Conservation (phyloP, 2,113 vertebrate genomes). For the Cheirogaleus medius region DNA sequence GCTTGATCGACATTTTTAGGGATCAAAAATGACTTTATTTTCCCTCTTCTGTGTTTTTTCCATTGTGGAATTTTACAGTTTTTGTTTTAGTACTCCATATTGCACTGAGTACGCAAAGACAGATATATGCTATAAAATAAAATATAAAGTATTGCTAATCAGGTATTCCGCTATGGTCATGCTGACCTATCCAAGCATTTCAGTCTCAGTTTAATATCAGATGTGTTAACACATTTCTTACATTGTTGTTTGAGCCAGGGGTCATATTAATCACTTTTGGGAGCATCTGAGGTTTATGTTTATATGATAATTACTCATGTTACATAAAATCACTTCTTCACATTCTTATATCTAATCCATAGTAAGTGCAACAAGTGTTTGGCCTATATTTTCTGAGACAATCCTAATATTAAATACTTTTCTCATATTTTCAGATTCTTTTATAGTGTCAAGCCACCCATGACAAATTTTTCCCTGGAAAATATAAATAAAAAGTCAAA, state of each 20-base stretch:
- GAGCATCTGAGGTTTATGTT: not conserved
- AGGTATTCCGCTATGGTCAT: not conserved
- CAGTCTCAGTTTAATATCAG: not conserved
- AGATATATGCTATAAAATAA: slow-evolving; percentile 5
- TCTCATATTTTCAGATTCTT: not conserved
- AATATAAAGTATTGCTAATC: not conserved
- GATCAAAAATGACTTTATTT: not conserved
- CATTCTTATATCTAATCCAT: not conserved
- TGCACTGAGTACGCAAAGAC: not conserved
- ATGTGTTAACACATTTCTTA: not conserved
- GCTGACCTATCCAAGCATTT: not conserved
- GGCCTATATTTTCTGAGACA: not conserved
- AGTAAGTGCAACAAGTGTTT: not conserved
- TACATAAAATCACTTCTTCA: not conserved
- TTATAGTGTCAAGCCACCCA: not conserved
- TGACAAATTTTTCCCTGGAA: not conserved
- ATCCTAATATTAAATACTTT: not conserved
- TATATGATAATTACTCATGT: not conserved
- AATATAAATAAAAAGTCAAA: not conserved
- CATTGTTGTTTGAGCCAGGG: not conserved
- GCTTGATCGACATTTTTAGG: not conserved
- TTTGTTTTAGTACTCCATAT: not conserved
- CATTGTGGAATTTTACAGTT: not conserved
- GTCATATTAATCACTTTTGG: not conserved
- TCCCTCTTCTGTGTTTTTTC: not conserved